phyloP scores from a whole-genome alignment of 2,888 invertebrate genomes.

The Metallyticus violacea region DNA sequence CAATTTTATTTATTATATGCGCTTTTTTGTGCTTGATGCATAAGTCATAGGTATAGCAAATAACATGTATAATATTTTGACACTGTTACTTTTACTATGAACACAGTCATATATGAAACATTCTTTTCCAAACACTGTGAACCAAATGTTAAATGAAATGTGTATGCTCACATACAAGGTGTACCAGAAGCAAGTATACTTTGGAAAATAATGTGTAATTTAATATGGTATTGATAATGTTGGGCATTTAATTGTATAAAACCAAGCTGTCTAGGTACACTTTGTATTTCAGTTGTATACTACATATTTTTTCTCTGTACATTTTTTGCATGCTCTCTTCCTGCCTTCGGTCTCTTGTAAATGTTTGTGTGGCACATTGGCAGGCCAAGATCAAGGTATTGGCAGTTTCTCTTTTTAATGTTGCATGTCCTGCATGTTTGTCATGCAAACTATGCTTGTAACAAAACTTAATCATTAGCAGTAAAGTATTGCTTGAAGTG shows the following conservation, averaged over 20 bases:
- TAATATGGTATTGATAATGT: not conserved
- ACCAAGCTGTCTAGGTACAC: not conserved
- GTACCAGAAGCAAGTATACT: not conserved
- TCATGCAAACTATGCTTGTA: not conserved
- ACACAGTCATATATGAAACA: not conserved
- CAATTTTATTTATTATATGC: no score
- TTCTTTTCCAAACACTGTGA: not conserved
- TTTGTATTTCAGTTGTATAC: constrained; percentile 10
- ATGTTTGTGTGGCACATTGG: constrained; percentile 70
- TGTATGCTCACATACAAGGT: not conserved
- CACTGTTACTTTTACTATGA: not conserved
- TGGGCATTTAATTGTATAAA: not conserved
- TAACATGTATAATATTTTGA: no score
- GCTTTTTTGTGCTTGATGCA: no score
- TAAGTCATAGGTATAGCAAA: no score
- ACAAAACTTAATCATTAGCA: no score
- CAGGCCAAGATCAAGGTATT: constrained; percentile 66
- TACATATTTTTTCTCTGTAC: constrained; percentile 34
- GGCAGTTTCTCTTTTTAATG: constrained; percentile 48
- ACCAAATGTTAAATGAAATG: not conserved
- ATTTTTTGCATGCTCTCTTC: constrained; percentile 61
- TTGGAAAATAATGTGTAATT: not conserved
- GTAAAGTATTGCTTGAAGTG: not conserved
- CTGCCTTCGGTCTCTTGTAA: constrained; percentile 66
- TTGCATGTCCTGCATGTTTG: constrained; percentile 41